Percentiles rank a stretch among this genome's conserved stretches.
These are phyloP conservation scores for Argynnis bischoffii DNA, from an alignment of 2,888 invertebrate species.

Conservation along the genomic window DNA sequence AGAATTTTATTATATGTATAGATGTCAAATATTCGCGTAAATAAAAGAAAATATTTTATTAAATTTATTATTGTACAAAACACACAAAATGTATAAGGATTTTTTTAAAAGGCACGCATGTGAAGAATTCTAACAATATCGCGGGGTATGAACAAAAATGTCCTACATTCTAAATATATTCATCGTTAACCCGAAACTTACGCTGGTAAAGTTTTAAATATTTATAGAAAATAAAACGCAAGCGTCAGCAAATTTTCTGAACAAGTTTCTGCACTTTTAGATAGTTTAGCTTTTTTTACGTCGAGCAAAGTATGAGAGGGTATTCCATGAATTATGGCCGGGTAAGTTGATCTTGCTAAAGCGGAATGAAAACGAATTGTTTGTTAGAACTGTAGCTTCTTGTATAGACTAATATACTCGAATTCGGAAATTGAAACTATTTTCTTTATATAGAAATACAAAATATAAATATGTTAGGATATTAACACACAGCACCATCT, in stretches of 20 bases:
- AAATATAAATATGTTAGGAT: no score
- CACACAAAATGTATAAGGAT: no score
- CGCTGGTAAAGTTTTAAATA: conserved; percentile 30
- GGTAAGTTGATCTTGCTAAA: not conserved
- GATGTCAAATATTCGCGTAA: no score
- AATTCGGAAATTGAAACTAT: no score
- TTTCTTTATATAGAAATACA: no score
- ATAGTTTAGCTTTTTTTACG: conserved; percentile 18
- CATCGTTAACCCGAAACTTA: conserved; percentile 33
- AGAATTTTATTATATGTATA: no score
- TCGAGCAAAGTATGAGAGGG: conserved; percentile 1
- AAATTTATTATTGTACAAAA: no score
- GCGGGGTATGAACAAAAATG: conserved; percentile 10
- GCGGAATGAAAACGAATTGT: conserved; percentile 5
- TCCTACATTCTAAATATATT: conserved; percentile 29
- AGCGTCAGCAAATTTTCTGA: conserved; percentile 23
- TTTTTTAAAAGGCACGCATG: not conserved
- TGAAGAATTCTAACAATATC: conserved; percentile 4
- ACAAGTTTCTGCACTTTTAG: conserved; percentile 21
- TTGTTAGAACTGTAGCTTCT: no score
- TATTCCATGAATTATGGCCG: not conserved
- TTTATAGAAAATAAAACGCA: conserved; percentile 29
- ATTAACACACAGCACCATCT: no score
- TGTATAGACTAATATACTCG: no score
- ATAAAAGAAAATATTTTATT: no score